These are phyloP conservation scores for Tautogolabrus adspersus DNA, from an alignment of 2,113 vertebrate species.

Conservation along the genomic window DNA sequence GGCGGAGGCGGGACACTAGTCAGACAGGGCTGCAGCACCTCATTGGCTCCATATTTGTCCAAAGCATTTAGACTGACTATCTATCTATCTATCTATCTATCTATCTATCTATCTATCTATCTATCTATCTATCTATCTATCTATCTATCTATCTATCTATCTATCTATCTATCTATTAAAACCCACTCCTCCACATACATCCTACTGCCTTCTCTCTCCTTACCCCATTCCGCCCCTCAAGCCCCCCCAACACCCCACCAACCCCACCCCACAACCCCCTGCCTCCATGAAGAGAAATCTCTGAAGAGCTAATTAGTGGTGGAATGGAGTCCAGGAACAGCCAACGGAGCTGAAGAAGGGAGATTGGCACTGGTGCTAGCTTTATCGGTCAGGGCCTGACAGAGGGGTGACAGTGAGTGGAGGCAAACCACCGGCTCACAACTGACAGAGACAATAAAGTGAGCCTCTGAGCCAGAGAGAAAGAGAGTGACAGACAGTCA, in stretches of 20 bases:
- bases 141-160: conserved; percentile 23
- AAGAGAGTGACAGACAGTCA: conserved; percentile 68
- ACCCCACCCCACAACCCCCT: conserved; percentile 46
- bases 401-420: conserved; percentile 93
- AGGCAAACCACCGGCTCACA: conserved; percentile 93
- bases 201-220: conserved; percentile 52
- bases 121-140: conserved; percentile 32
- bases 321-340: conserved; percentile 94
- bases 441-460: conserved; percentile 94
- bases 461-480: conserved; percentile 80
- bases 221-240: conserved; percentile 60
- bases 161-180: conserved; percentile 36
- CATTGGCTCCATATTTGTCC: conserved; percentile 31
- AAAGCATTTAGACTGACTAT: neutral
- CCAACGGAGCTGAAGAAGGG: conserved; percentile 92
- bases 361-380: conserved; percentile 88
- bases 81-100: conserved; percentile 16
- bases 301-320: conserved; percentile 99
- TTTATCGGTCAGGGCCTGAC: conserved; percentile 94
- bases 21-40: conserved; percentile 32
- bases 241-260: conserved; percentile 69
- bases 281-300: conserved; percentile 97
- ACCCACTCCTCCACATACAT: conserved; percentile 65
- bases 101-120: conserved; percentile 32
- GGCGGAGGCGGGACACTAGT: conserved; percentile 63